Percentiles rank a stretch among this genome's conserved stretches.
These are phyloP conservation scores for Poecilia gillii DNA, from an alignment of 2,797 vertebrate genomes.

Conservation along the genomic window DNA sequence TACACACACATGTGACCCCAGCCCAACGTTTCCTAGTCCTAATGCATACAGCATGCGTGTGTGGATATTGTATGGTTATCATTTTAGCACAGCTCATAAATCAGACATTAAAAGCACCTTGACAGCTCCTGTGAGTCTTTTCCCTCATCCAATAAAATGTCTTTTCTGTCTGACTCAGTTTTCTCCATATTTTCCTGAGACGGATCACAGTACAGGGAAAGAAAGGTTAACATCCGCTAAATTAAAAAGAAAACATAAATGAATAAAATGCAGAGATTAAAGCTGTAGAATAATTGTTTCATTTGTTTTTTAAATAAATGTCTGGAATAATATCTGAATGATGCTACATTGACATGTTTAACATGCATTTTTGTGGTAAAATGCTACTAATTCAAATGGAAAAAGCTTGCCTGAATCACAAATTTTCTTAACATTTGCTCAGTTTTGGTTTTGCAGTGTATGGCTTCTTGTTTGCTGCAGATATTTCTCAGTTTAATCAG, in stretches of 20 bases:
- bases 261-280: slow-evolving; percentile 40
- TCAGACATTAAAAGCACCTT: slow-evolving; percentile 65
- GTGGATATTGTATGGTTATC: slow-evolving; percentile 62
- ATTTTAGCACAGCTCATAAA: slow-evolving; percentile 67
- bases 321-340: background rate
- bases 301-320: background rate
- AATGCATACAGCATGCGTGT: slow-evolving; percentile 59
- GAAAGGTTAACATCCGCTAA: slow-evolving; percentile 19
- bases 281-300: slow-evolving; percentile 11
- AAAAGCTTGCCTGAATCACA: background rate
- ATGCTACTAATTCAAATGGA: background rate
- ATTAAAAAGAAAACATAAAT: background rate
- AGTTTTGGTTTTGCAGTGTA: background rate
- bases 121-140: slow-evolving; percentile 52
- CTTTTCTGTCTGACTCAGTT: slow-evolving; percentile 33
- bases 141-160: slow-evolving; percentile 37
- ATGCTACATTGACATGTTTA: background rate
- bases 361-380: background rate
- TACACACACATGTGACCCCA: slow-evolving; percentile 46
- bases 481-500: background rate
- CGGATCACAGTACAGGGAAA: slow-evolving; percentile 20
- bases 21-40: slow-evolving; percentile 54
- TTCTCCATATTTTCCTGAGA: slow-evolving; percentile 26
- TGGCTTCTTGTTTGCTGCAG: background rate
- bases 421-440: background rate